A percentile compares a stretch with the other conserved stretches of the same genome.
Evolutionary conservation across 2,797 vertebrate genomes (phyloP).

Genomic region (Oreochromis mossambicus): DNA sequence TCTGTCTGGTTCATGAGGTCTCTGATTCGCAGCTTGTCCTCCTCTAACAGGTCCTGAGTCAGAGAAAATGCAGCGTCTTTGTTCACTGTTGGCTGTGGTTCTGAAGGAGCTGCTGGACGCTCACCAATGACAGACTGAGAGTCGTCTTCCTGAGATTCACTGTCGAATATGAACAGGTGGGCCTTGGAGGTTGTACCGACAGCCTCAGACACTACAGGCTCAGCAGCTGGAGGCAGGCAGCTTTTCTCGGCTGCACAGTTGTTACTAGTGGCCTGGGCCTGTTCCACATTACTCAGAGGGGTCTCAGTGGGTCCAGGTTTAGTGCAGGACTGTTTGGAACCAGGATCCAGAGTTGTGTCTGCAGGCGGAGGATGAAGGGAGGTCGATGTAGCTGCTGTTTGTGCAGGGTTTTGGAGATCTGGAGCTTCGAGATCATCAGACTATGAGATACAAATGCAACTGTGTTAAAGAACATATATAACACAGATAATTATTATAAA

Average conservation of each 20-base stretch:
- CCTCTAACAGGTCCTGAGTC: slow-evolving; percentile 61
- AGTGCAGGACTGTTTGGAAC: neutral
- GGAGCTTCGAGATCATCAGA: slow-evolving; percentile 19
- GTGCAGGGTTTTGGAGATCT: neutral
- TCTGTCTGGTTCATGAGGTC: slow-evolving; percentile 79
- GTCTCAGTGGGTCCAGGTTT: neutral
- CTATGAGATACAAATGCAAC: slow-evolving; percentile 12
- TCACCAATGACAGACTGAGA: neutral
- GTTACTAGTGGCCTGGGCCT: neutral
- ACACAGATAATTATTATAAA: neutral
- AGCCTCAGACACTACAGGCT: neutral
- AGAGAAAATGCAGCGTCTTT: slow-evolving; percentile 4
- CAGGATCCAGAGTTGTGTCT: neutral
- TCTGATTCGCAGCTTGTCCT: slow-evolving; percentile 64
- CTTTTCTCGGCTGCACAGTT: neutral
- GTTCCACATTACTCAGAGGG: neutral
- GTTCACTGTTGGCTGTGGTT: neutral
- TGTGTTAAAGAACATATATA: neutral
- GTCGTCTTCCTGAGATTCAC: slow-evolving; percentile 61
- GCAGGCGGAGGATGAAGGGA: neutral
- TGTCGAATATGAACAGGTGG: slow-evolving; percentile 73
- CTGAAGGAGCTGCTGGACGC: neutral
- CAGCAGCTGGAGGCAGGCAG: neutral
- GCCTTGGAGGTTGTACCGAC: slow-evolving; percentile 16
- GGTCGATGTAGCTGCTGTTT: neutral